Percentiles rank a stretch among this genome's conserved stretches.
Conservation (phyloP, 2,113 vertebrate species). For the Malurus melanocephalus region DNA sequence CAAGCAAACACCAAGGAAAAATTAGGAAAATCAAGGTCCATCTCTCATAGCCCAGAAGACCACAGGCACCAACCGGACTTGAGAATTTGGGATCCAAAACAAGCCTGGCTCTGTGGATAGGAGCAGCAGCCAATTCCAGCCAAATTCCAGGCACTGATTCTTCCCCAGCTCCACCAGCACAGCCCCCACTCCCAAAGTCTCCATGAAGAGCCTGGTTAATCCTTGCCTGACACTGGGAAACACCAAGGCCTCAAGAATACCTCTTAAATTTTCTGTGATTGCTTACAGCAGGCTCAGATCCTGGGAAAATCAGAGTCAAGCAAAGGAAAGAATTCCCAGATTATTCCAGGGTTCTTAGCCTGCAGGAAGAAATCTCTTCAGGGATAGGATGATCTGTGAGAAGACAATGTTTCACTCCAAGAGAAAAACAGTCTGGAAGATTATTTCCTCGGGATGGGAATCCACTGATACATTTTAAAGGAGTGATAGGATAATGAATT, state of each 20-base stretch:
- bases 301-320: neutral
- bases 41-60: neutral
- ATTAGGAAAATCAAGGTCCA: neutral
- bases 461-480: neutral
- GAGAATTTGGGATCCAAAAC: neutral
- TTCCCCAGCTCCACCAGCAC: neutral
- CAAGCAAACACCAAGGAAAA: neutral
- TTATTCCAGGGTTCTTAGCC: neutral
- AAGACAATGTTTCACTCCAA: neutral
- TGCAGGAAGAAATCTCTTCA: neutral
- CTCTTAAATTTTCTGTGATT: neutral
- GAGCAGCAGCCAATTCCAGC: neutral
- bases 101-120: neutral
- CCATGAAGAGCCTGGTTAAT: neutral
- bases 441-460: rapidly evolving
- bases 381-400: rapidly evolving
- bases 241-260: neutral
- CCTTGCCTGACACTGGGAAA: neutral
- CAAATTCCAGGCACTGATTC: neutral
- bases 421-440: neutral
- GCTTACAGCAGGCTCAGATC: neutral
- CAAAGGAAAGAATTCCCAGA: neutral
- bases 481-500: neutral
- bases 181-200: neutral
- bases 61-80: rapidly evolving